Evolutionary conservation across 2,797 vertebrate genomes (phyloP), one percentile per base, ranked within the genome.

Genomic region (Ctenosaura bakeri): DNA sequence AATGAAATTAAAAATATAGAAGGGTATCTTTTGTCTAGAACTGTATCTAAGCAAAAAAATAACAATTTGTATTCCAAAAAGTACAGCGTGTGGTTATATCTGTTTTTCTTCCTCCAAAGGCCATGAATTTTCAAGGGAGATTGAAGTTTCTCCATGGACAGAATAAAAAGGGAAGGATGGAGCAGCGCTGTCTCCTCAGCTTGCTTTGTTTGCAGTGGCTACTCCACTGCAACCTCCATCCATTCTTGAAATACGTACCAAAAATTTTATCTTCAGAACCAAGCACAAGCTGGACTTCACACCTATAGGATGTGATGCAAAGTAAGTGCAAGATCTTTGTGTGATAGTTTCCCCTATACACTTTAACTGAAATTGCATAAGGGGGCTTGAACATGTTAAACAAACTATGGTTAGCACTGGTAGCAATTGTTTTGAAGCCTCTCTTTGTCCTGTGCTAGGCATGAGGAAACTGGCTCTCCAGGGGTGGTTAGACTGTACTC

Each of bases 261-360:
- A 98, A 97, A 98, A 98, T 92, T 97, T 98, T 89, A 97, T 98
- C 92, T 98, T 98, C 96, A 97, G 97, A 96, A 98, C 98, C 84
- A 98, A 98, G 94, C 98, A 98, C 96, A 98, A 98, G 89, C 94
- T 98, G 91, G 98, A 98, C 94, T 98, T 98, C 91, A 98, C 98
- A 0, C 98, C 98, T 52, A 98, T 86, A 52, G 97, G 96, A 62
- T 98, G 98, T 88, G 98, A 98, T 94, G 96, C 98, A 94, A 98
- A 98, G 98, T 98, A 96, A 91, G 98, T 96, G 26, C 35, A 76
- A 81, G 73, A 83, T 86, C 32, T 6, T 46, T 8, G 32, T 32
- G 62, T 29, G 20, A 66, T 77, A n/a, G 52, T 56, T 32, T 2
- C 13, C 24, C 2, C 32, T 54, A 8, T 16, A 0, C 2, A 22